Base-by-base conservation (phyloP, 2,797 vertebrate genomes). In the Lacerta viridis region DNA sequence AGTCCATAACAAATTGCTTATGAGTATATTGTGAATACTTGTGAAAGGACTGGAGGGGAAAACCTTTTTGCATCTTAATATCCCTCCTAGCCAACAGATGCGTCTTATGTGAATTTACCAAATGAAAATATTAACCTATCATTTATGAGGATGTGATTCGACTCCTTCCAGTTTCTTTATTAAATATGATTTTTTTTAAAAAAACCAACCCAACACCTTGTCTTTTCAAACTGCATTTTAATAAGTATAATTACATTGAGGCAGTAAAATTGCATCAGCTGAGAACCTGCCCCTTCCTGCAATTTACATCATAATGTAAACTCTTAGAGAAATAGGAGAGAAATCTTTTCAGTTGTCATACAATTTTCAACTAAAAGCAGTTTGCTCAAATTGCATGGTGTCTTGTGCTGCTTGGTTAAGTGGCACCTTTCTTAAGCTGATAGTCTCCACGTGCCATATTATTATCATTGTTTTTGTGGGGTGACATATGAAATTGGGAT, bases 301-400 rank as follows among this genome's bases (percentile, higher is more conserved):
- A 18, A 29, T 79, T 79, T 79, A 79, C 43, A 50, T 69, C 41
- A 50, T 61, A 79, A 41, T 29, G 55, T 82, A 83, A 64, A 33
- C 55, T 66, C 17, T 46, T 33, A 59, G 74, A 88, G 64, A 92
- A 94, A 55, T 4, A 66, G 69, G 43, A 83, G 69, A 39, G 46
- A 89, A 89, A 1, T 77, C 72, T 68, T 75, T 36, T 81, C 61
- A 86, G 20, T 82, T 90, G 80, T 82, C 76, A 41, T 89, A 89
- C 80, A 33, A 92, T 78, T 64, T 80, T 68, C 85, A 68, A 90
- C 87, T 85, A 90, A 91, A 89, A 90, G 90, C 87, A 92, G 91
- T 94, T 93, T 83, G 87, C 89, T 93, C 59, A 88, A 93, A 95
- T 94, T 93, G 90, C 87, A 87, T 50, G 69, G 86, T 93, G 90